Base-by-base conservation (phyloP, 2,888 invertebrate species). In the Coelopa pilipes region DNA sequence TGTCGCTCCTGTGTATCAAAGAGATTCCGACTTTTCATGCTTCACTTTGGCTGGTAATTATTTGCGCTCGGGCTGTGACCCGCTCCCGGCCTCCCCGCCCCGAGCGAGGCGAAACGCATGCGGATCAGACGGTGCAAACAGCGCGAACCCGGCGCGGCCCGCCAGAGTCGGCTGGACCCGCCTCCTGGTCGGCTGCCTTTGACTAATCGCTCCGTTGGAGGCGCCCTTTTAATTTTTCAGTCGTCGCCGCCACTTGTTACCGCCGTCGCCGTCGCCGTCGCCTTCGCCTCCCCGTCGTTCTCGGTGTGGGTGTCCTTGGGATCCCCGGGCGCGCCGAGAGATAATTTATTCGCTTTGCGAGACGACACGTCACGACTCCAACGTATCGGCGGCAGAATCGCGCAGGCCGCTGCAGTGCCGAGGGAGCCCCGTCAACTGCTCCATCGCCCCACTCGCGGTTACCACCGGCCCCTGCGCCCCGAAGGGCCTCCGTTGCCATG, bases 11-110 rank as follows among this genome's bases (percentile, higher is more conserved):
- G n/a, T 57, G 19, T 57, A 2, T 17, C 21, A 21, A 57, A 57
- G 57, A 11, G 57, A 57, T 57, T 57, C 21, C 21, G 19, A 12
- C 57, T 57, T 57, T 57, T 57, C 21, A 57, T 57, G 57, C 21
- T 57, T 19, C 57, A 57, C 57, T 57, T 57, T 57, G 17, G 21
- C 57, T 57, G 19, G 10, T 17, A 19, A 19, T 17, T 57, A 57
- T 34, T 34, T 34, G 34, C 34, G 34, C 34, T 34, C 34, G 34
- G 2, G 2, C 34, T 34, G 34, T 2, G 34, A 34, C 34, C 4
- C 34, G 4, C 34, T 34, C 34, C 4, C 2, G 7, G 4, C 34
- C 34, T 7, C 4, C 34, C 34, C 34, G 34, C 34, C 34, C 34
- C 34, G n/a, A n/a, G n/a, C n/a, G n/a, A n/a, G n/a, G 7, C 34